Conservation (phyloP, 2,888 invertebrate genomes). For the Elegia similella region DNA sequence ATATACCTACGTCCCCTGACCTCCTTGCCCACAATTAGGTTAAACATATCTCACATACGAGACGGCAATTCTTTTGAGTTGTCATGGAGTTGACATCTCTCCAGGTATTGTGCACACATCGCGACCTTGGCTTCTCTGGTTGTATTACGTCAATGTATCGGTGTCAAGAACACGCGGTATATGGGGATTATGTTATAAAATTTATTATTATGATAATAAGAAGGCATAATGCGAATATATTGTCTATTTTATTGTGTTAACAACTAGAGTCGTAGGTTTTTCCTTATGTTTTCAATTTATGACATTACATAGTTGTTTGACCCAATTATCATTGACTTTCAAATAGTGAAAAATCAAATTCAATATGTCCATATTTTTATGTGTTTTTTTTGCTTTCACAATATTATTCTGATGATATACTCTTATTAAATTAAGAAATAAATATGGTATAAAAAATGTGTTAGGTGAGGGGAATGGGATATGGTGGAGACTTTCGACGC, state of each 20-base stretch:
- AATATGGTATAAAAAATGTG: too few relatives aligned
- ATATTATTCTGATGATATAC: too few relatives aligned
- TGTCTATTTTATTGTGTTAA: not conserved
- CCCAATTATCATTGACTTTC: too few relatives aligned
- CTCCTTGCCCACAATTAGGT: not conserved
- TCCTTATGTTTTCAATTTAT: not conserved
- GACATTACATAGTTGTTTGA: too few relatives aligned
- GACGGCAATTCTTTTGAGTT: constrained; percentile 58
- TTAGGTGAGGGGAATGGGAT: too few relatives aligned
- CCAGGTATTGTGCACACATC: constrained; percentile 37
- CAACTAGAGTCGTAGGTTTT: not conserved
- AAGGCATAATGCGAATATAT: not conserved
- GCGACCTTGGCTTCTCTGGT: constrained; percentile 35
- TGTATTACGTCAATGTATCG: constrained; percentile 29
- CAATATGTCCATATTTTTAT: too few relatives aligned
- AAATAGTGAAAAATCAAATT: too few relatives aligned
- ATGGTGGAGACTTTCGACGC: too few relatives aligned
- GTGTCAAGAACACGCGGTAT: constrained; percentile 35
- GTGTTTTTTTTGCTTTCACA: too few relatives aligned
- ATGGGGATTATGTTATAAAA: constrained; percentile 8
- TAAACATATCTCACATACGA: not conserved
- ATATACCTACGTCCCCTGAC: not conserved
- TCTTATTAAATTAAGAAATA: too few relatives aligned
- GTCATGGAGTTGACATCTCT: constrained; percentile 48
- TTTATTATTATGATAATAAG: constrained; percentile 1